Conservation (phyloP, 2,797 vertebrate species). For the Liasis olivaceus region DNA sequence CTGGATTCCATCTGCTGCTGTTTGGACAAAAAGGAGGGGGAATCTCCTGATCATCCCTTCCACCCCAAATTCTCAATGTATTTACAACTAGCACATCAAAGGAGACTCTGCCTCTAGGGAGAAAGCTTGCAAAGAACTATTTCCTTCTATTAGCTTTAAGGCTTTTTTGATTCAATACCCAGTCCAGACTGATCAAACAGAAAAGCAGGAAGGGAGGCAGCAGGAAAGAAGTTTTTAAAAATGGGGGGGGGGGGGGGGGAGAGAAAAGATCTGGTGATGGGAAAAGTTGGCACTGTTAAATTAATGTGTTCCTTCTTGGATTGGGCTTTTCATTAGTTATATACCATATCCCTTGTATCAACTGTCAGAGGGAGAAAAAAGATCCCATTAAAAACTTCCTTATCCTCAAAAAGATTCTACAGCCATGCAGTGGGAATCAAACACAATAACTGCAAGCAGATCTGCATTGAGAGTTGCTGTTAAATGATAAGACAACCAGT, state of each 20-base stretch:
- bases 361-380: background rate
- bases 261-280: background rate
- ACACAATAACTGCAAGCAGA: background rate
- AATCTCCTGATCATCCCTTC: slow-evolving; percentile 3
- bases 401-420: background rate
- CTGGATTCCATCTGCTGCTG: slow-evolving; percentile 67
- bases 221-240: background rate
- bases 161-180: background rate
- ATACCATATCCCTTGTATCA: background rate
- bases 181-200: fast-evolving
- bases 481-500: background rate
- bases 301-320: fast-evolving
- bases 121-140: slow-evolving; percentile 24
- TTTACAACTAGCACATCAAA: slow-evolving; percentile 70
- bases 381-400: background rate
- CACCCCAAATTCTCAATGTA: slow-evolving; percentile 56
- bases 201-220: too few species aligned
- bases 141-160: slow-evolving; percentile 51
- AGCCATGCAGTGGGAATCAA: background rate
- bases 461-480: background rate
- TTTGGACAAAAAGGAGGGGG: slow-evolving; percentile 5
- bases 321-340: slow-evolving; percentile 2
- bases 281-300: background rate
- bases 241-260: fast-evolving
- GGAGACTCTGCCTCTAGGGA: slow-evolving; percentile 46